Percentiles rank a stretch among this genome's conserved stretches.
These are phyloP conservation scores for Rhodophaea formosa DNA, from an alignment of 2,888 invertebrate genomes.

Conservation along the genomic window DNA sequence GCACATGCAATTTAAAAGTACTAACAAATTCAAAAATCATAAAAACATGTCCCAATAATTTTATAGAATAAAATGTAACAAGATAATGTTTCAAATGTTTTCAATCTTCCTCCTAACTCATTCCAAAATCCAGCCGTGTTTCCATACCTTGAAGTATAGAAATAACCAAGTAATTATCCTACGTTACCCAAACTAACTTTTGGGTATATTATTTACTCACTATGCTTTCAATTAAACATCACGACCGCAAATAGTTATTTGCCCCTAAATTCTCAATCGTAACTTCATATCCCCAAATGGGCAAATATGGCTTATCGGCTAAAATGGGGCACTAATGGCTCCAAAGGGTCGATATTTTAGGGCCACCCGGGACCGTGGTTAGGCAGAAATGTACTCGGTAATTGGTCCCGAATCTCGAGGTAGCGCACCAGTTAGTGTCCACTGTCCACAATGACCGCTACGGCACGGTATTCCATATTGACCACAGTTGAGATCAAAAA, in stretches of 20 bases:
- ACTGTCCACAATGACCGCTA: neutral
- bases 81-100: neutral
- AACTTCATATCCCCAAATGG: slow-evolving; percentile 55
- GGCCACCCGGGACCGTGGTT: slow-evolving; percentile 42
- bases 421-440: neutral
- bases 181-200: neutral
- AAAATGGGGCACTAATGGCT: slow-evolving; percentile 66
- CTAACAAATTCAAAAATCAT: too few species aligned
- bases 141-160: too few species aligned
- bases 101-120: too few species aligned
- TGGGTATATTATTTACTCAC: neutral
- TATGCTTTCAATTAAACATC: slow-evolving; percentile 25
- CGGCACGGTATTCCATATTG: neutral
- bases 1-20: too few species aligned
- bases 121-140: too few species aligned
- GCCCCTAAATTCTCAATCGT: slow-evolving; percentile 42
- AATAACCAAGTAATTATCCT: too few species aligned
- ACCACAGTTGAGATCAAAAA: too few species aligned
- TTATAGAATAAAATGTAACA: neutral
- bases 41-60: too few species aligned
- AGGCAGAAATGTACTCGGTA: slow-evolving; percentile 50
- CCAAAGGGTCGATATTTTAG: slow-evolving; percentile 73
- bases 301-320: slow-evolving; percentile 63
- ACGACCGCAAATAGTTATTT: slow-evolving; percentile 24
- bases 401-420: slow-evolving; percentile 57